Base-by-base conservation (phyloP, 2,113 vertebrate genomes). In the Scophthalmus maximus region DNA sequence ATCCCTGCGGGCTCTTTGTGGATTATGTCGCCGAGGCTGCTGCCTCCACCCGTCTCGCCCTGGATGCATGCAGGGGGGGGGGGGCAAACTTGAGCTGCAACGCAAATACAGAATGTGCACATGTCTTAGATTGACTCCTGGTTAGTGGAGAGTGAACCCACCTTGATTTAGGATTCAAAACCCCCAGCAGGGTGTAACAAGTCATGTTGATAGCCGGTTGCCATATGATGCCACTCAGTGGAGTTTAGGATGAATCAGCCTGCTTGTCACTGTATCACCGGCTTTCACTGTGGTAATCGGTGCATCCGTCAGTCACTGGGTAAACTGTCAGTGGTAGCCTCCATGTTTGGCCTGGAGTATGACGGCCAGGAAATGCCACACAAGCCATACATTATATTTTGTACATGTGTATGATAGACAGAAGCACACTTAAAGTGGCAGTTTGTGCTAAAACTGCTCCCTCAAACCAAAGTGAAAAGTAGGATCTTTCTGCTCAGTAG, bases 1-100 rank as follows among this genome's bases (percentile, higher is more conserved):
- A 87, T 90, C 87, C 85, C 71, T 32, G 60, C 34, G 70, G 87
- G 84, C 87, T n/a, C n/a, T 90, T 75, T 58, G 63, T 11, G 63
- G 68, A 85, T 82, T 78, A 84, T n/a, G 18, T n/a, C 15, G 23
- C 60, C 14, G 58, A 14, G n/a, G n/a, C 52, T 36, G 38, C 57
- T 29, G 36, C 59, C 15, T 82, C 77, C 76, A 50, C 66, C 38
- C 2, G 56, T 67, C 67, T 27, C 30, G 25, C 52, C 47, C 46
- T 4, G 30, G 29, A 56, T 40, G 46, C 10, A 32, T 32, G 5
- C 8, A 44, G 18, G 18, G 0, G 8, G 18, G 27, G 56, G 64
- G 40, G n/a, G n/a, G n/a, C n/a, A 27, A 59, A 52, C 17, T 36
- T 32, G 22, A 72, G 49, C 20, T 50, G 3, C 14, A 4, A 1